Evolutionary conservation across 2,113 vertebrate genomes (phyloP).

Genomic region (Triplophysa siluroides): DNA sequence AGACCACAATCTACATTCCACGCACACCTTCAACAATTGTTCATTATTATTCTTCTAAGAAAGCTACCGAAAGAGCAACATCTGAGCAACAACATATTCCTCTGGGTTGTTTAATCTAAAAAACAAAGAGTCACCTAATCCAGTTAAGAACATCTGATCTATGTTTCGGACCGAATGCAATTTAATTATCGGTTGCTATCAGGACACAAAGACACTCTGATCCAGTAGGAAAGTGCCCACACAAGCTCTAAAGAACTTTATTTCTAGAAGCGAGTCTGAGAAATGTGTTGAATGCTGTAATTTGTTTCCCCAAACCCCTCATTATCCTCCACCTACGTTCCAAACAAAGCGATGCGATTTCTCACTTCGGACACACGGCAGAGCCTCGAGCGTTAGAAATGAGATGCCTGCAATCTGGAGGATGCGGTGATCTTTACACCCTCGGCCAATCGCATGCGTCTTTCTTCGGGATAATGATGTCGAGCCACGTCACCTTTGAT

Average conservation of each 20-base stretch:
- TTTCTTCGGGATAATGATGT: slow-evolving; percentile 7
- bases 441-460: not conserved
- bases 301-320: not conserved
- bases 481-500: not conserved
- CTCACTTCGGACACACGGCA: not conserved
- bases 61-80: too few relatives aligned
- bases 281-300: not conserved
- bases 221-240: too few relatives aligned
- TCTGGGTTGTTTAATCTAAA: too few relatives aligned
- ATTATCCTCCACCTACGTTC: not conserved
- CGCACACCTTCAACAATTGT: too few relatives aligned
- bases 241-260: not conserved
- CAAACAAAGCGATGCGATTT: not conserved
- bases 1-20: too few relatives aligned
- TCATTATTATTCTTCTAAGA: too few relatives aligned
- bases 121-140: too few relatives aligned
- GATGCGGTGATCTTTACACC: not conserved
- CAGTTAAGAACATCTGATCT: too few relatives aligned
- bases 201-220: too few relatives aligned
- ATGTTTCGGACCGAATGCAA: too few relatives aligned
- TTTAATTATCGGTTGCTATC: too few relatives aligned
- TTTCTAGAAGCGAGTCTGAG: slow-evolving; percentile 5
- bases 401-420: not conserved
- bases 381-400: not conserved
- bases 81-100: too few relatives aligned